These are phyloP conservation scores for Chamaetylas fuelleborni DNA, from an alignment of 2,113 vertebrate species.

Conservation along the genomic window DNA sequence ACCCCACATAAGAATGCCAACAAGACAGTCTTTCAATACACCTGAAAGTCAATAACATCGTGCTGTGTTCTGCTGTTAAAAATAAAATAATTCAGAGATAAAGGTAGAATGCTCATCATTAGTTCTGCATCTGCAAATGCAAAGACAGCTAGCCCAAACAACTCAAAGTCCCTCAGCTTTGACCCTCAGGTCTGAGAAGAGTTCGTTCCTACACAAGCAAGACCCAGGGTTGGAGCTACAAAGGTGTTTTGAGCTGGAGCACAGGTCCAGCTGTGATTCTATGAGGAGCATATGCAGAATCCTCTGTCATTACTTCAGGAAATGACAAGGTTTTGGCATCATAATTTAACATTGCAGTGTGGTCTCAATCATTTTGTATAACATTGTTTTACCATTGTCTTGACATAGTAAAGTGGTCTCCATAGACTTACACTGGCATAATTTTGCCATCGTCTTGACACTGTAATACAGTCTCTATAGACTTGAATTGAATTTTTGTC, in stretches of 20 bases:
- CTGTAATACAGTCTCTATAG: conserved; percentile 80
- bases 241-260: not conserved
- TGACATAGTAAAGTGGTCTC: conserved; percentile 80
- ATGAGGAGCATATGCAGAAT: conserved; percentile 33
- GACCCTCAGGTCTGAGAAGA: not conserved
- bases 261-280: not conserved
- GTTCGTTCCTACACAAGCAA: not conserved
- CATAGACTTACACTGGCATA: conserved; percentile 74
- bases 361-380: conserved; percentile 75
- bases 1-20: not conserved
- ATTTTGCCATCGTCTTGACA: conserved; percentile 80
- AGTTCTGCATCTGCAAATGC: not conserved
- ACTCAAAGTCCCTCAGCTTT: not conserved
- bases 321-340: conserved; percentile 79
- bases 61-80: not conserved
- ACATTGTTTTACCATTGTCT: conserved; percentile 78
- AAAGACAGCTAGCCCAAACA: not conserved
- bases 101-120: not conserved
- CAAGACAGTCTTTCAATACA: not conserved
- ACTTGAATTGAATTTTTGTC: conserved; percentile 81
- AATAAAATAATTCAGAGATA: not conserved
- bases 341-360: conserved; percentile 75
- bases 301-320: conserved; percentile 59
- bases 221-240: not conserved
- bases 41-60: not conserved